Evolutionary conservation across 2,888 invertebrate species (phyloP).

Genomic region (Abrostola tripartita): DNA sequence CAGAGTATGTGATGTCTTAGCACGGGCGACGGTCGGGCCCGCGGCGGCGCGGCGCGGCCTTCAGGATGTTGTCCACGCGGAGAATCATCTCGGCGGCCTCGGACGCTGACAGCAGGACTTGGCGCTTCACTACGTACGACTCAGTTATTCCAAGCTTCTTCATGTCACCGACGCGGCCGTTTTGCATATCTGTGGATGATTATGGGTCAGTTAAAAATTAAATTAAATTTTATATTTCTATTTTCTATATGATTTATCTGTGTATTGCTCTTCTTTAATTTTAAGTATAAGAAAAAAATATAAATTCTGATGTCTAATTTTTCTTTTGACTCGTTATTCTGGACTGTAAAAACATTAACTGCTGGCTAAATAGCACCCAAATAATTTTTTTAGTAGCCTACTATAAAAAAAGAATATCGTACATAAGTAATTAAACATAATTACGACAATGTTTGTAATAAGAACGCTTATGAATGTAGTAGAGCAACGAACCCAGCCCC

Average conservation of each 20-base stretch:
- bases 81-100: constrained; percentile 99
- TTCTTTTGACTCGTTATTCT: no score
- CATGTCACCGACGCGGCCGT: constrained; percentile 96
- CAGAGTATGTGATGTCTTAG: constrained; percentile 74
- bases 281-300: no score
- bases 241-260: no score
- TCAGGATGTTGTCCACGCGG: constrained; percentile 98
- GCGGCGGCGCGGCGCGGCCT: constrained; percentile 95
- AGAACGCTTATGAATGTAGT: neutral
- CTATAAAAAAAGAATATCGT: no score
- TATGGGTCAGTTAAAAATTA: neutral
- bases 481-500: constrained; percentile 91
- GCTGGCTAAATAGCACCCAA: no score
- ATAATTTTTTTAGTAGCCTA: no score
- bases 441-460: no score
- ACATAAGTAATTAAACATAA: no score
- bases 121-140: constrained; percentile 98
- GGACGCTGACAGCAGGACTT: constrained; percentile 97
- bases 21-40: constrained; percentile 95
- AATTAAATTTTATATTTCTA: no score
- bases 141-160: constrained; percentile 97
- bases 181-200: constrained; percentile 92
- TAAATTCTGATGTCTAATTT: no score
- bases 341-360: no score
- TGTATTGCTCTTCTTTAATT: no score